Evolutionary conservation across 1,140 invertebrate genomes (phyloP).

Genomic region (Portunus trituberculatus): DNA sequence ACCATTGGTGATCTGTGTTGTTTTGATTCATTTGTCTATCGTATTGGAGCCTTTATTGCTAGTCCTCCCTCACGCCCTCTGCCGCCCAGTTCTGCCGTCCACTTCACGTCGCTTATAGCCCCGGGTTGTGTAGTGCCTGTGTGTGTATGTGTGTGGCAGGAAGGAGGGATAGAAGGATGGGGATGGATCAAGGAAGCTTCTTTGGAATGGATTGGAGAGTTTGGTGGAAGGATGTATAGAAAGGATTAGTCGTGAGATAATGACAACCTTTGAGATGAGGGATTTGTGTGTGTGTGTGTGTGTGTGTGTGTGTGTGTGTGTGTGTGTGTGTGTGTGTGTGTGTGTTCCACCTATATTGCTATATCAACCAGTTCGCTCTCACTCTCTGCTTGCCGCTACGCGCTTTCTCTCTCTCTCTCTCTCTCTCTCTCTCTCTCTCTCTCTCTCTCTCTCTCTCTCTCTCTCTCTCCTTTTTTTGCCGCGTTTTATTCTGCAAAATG

Average conservation of each 20-base stretch:
- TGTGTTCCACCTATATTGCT: too few relatives aligned
- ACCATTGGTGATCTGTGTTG: conserved; percentile 60
- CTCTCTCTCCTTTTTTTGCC: not conserved
- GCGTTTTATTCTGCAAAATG: conserved; percentile 53
- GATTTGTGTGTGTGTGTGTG: not conserved
- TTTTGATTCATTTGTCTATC: conserved; percentile 70
- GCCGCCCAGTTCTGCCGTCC: conserved; percentile 18
- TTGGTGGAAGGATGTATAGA: not conserved
- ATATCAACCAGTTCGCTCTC: not conserved
- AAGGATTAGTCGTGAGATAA: not conserved
- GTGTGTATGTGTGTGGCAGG: too few relatives aligned
- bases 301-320: not conserved
- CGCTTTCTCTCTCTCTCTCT: not conserved
- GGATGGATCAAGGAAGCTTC: too few relatives aligned
- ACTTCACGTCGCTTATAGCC: conserved; percentile 69
- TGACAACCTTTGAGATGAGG: not conserved
- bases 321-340: not conserved
- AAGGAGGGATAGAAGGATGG: too few relatives aligned
- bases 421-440: conserved; percentile 4
- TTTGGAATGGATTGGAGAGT: too few relatives aligned
- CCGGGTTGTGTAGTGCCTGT: conserved; percentile 35
- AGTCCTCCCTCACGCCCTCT: conserved; percentile 48
- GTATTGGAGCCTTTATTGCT: conserved; percentile 70
- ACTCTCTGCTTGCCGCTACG: conserved; percentile 2
- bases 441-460: too few relatives aligned